phyloP scores from a whole-genome alignment of 2,113 vertebrate species.

The Prietella phreatophila region DNA sequence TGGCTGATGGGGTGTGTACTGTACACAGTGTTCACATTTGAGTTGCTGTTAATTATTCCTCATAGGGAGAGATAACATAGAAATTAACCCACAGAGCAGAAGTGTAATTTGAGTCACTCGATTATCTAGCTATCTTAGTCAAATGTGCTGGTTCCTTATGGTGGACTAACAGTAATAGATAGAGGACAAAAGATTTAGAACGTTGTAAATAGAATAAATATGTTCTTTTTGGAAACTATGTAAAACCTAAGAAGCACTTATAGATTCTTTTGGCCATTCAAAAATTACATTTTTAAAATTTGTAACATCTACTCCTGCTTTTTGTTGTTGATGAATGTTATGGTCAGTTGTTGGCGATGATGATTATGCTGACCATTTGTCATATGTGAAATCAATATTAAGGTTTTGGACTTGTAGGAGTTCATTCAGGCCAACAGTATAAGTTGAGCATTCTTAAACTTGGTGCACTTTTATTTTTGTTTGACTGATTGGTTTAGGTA shows the following conservation, averaged over 20 bases:
- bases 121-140: conserved; percentile 50
- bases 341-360: neutral
- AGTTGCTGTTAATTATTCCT: conserved; percentile 62
- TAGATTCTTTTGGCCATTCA: neutral
- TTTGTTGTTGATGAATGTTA: neutral
- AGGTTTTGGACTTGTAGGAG: neutral
- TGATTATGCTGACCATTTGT: neutral
- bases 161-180: conserved; percentile 32
- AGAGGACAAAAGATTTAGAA: conserved; percentile 9
- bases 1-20: conserved; percentile 60
- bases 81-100: conserved; percentile 51
- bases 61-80: conserved; percentile 53
- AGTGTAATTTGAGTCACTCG: conserved; percentile 31
- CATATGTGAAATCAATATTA: neutral
- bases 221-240: neutral
- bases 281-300: neutral
- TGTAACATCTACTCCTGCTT: neutral
- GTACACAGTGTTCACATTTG: conserved; percentile 62
- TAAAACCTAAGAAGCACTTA: neutral
- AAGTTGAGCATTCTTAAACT: conserved; percentile 9
- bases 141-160: conserved; percentile 53
- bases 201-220: conserved; percentile 23
- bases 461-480: neutral
- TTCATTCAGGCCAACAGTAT: neutral
- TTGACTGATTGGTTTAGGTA: conserved; percentile 19